Percentiles rank a stretch among this genome's conserved stretches.
These are phyloP conservation scores for Sinopyrophorus schimmeli DNA, from an alignment of 2,888 invertebrate species.

Conservation along the genomic window DNA sequence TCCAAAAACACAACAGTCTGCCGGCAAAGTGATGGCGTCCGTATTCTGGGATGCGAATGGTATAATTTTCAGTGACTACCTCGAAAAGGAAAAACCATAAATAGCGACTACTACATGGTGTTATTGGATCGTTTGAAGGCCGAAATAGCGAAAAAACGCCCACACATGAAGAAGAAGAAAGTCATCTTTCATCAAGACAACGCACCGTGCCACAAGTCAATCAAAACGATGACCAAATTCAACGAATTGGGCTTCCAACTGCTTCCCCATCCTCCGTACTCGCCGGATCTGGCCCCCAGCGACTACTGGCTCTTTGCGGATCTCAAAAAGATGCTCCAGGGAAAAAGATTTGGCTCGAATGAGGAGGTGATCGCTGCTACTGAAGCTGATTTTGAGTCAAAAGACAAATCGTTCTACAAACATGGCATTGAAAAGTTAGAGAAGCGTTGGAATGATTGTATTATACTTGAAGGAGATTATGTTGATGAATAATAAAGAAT, in stretches of 20 bases:
- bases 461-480: too few species aligned
- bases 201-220: background rate
- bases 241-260: conserved; percentile 7
- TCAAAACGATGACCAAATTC: conserved; percentile 13
- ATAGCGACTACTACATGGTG: conserved; percentile 23
- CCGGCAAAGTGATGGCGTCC: conserved; percentile 10
- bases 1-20: conserved; percentile 4
- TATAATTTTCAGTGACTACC: conserved; percentile 11
- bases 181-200: conserved; percentile 21
- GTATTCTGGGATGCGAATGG: conserved; percentile 16
- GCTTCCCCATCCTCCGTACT: conserved; percentile 19
- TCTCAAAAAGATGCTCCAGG: conserved; percentile 15
- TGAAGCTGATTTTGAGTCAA: too few species aligned
- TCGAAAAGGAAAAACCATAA: conserved; percentile 1
- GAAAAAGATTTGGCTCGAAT: too few species aligned
- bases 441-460: too few species aligned
- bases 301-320: conserved; percentile 13
- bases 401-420: too few species aligned
- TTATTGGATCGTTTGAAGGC: conserved; percentile 31
- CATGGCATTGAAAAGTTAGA: too few species aligned
- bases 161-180: conserved; percentile 31
- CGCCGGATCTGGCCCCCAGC: conserved; percentile 18
- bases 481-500: too few species aligned
- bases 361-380: too few species aligned
- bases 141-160: conserved; percentile 34